phyloP scores from a whole-genome alignment of 2,113 vertebrate species.

The Sclerurus mexicanus region DNA sequence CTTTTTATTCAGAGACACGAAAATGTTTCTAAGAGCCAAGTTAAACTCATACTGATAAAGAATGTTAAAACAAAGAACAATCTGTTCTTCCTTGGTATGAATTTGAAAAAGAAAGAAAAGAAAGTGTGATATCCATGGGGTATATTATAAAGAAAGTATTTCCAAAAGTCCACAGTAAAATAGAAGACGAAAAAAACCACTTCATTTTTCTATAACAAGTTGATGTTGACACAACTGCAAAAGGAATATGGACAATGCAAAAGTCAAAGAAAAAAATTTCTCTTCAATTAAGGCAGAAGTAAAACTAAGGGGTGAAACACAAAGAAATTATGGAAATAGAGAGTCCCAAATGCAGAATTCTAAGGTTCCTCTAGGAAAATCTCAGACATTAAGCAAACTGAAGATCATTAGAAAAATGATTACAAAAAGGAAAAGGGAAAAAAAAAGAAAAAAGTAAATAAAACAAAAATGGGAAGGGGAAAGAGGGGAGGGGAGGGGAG shows the following conservation, averaged over 20 bases:
- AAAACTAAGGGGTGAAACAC: neutral
- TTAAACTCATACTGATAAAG: neutral
- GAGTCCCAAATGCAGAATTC: neutral
- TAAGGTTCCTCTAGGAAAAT: neutral
- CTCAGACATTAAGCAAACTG: neutral
- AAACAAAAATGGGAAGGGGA: too few species aligned
- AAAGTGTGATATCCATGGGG: neutral
- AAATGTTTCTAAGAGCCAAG: neutral
- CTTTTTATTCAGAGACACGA: neutral
- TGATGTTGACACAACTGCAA: neutral
- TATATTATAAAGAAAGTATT: neutral
- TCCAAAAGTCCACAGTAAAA: neutral
- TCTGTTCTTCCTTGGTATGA: neutral
- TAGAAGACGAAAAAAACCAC: neutral
- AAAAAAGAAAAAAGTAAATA: too few species aligned
- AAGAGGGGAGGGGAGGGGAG: too few species aligned
- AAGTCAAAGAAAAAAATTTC: neutral
- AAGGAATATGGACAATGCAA: neutral
- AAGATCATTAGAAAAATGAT: too few species aligned
- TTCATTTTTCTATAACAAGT: neutral
- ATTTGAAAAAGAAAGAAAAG: neutral
- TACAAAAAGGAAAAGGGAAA: too few species aligned
- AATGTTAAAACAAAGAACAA: neutral
- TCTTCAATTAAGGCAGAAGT: neutral
- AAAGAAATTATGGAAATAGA: neutral